Evolutionary conservation across 64 coral and sea anemone genomes (phyloP).

Genomic region (Cladopsammia gracilis): DNA sequence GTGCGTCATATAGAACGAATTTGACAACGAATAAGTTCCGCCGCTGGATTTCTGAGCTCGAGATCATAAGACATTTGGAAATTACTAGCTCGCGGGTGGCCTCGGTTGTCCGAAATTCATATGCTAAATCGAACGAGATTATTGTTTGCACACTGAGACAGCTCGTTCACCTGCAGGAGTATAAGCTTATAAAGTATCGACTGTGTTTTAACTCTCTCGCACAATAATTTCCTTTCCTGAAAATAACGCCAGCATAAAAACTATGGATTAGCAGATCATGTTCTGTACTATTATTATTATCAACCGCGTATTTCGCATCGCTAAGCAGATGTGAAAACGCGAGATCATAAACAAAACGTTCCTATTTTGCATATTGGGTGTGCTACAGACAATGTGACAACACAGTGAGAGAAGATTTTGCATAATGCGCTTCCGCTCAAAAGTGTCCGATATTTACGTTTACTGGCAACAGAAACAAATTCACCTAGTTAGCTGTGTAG

Average conservation of each 20-base stretch:
- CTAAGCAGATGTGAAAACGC: conserved; percentile 75
- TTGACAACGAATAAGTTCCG: not conserved
- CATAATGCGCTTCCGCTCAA: conserved; percentile 23
- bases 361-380: conserved; percentile 96
- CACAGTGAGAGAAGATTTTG: conserved; percentile 77
- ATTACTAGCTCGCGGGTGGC: conserved; percentile 33
- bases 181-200: not conserved
- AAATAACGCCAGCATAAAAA: not conserved
- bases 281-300: not conserved
- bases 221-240: not conserved
- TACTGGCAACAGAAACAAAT: not conserved
- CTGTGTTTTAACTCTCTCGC: not conserved
- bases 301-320: conserved; percentile 19
- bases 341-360: conserved; percentile 85
- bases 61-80: conserved; percentile 21
- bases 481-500: not conserved
- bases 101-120: conserved; percentile 22
- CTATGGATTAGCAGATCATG: not conserved
- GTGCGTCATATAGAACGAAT: not conserved
- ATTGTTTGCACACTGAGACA: conserved; percentile 38
- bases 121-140: conserved; percentile 42
- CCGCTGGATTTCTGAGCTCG: not conserved
- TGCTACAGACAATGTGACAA: conserved; percentile 94
- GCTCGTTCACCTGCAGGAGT: conserved; percentile 41
- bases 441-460: not conserved